phyloP scores from a whole-genome alignment of 2,888 invertebrate species.

The Diarsia mendica region DNA sequence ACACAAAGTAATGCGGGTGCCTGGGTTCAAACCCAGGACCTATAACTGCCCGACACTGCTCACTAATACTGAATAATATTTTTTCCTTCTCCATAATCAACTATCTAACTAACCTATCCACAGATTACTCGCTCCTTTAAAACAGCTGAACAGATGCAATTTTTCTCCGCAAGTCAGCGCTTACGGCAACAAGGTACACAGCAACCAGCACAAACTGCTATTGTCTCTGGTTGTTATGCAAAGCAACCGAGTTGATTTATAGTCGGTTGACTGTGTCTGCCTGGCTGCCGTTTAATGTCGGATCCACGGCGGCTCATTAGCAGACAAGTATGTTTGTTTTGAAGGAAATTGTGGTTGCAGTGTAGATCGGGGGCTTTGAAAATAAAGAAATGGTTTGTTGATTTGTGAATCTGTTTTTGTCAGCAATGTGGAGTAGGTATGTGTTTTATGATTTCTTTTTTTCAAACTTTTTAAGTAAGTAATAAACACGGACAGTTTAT shows the following conservation, averaged over 20 bases:
- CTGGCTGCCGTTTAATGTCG: conserved; percentile 53
- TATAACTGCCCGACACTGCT: no score
- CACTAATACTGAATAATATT: background rate
- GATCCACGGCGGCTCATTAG: conserved; percentile 54
- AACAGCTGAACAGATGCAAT: conserved; percentile 42
- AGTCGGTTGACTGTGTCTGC: conserved; percentile 36
- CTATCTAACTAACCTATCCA: background rate
- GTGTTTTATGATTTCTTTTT: no score
- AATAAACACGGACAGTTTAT: background rate
- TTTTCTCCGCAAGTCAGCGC: conserved; percentile 47
- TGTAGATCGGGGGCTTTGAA: background rate
- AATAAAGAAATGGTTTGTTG: background rate
- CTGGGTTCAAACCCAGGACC: no score
- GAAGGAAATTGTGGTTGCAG: conserved; percentile 21
- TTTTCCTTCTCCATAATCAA: background rate
- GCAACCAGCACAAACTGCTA: conserved; percentile 39
- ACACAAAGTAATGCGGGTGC: no score
- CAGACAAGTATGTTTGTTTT: conserved; percentile 41
- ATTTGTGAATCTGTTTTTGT: background rate
- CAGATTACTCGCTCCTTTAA: background rate
- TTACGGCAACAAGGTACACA: conserved; percentile 33
- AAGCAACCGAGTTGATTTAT: conserved; percentile 59
- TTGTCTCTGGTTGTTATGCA: conserved; percentile 59
- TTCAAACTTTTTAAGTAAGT: no score
- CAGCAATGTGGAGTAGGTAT: rapidly evolving